Percentiles rank a stretch among this genome's conserved stretches.
Evolutionary conservation across 2,888 invertebrate genomes (phyloP).

Genomic region (Athalia rosae): DNA sequence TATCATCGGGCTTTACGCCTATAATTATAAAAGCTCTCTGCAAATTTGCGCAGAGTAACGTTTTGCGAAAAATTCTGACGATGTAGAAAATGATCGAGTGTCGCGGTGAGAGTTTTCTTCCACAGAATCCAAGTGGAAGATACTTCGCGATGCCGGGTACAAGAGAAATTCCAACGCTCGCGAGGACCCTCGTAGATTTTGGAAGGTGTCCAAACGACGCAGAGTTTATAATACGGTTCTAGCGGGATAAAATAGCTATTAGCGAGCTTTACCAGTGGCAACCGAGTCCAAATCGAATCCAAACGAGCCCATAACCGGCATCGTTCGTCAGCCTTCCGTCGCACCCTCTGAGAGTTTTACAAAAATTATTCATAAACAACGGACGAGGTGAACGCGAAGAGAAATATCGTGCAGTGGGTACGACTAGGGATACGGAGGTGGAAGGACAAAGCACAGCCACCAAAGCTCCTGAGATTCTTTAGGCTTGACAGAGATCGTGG

Average conservation of each 20-base stretch:
- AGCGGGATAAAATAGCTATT: slow-evolving; percentile 60
- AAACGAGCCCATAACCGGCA: slow-evolving; percentile 59
- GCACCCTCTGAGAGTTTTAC: neutral
- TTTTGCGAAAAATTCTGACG: neutral
- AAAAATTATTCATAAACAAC: neutral
- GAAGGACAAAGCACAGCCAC: neutral
- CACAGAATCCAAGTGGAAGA: neutral
- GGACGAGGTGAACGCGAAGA: neutral
- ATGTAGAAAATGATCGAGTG: neutral
- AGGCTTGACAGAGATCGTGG: slow-evolving; percentile 28
- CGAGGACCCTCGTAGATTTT: neutral
- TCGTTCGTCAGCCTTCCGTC: neutral
- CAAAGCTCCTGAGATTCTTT: neutral
- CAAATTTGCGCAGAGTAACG: neutral
- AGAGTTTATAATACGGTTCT: slow-evolving; percentile 51
- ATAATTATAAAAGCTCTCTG: neutral
- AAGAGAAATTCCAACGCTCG: neutral
- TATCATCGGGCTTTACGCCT: neutral
- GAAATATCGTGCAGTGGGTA: neutral
- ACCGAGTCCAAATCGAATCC: slow-evolving; percentile 61
- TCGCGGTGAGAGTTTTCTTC: neutral
- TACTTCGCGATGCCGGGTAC: neutral
- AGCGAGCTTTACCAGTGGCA: slow-evolving; percentile 63
- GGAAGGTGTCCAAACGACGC: neutral
- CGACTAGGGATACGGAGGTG: neutral